These are phyloP conservation scores for Pseudococcus viburni DNA, from an alignment of 2,888 invertebrate genomes.

Conservation along the genomic window DNA sequence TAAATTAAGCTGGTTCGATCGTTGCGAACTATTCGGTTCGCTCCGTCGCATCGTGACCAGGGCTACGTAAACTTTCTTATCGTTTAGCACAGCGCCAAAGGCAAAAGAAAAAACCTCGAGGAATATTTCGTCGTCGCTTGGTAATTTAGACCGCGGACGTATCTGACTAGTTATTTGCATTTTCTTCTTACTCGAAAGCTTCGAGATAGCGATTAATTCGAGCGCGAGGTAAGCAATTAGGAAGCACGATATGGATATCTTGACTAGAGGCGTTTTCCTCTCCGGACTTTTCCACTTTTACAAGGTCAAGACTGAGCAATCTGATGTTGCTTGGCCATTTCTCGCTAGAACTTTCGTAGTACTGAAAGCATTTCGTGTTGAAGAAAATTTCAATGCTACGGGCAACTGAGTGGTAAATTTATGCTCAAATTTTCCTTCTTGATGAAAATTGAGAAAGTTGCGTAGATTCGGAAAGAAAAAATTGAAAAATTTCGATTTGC, in stretches of 20 bases:
- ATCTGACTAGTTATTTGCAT: background rate
- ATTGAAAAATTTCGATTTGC: too few species aligned
- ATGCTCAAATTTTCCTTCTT: background rate
- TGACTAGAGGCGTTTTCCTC: background rate
- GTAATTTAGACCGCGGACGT: background rate
- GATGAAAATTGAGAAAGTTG: too few species aligned
- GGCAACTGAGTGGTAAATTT: background rate
- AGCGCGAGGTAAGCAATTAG: background rate
- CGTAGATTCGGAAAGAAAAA: too few species aligned
- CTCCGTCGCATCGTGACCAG: background rate
- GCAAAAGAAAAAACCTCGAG: background rate
- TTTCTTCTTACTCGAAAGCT: background rate
- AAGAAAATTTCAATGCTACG: background rate
- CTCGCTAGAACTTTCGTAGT: background rate
- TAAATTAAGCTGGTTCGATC: background rate
- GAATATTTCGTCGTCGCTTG: background rate
- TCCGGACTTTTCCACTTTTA: background rate
- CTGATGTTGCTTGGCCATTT: background rate
- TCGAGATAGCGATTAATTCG: background rate
- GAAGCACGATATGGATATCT: background rate
- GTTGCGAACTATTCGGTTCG: background rate
- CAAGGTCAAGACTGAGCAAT: background rate
- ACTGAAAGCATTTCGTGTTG: background rate
- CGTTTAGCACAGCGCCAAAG: background rate
- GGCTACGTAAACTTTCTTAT: conserved; percentile 24